These are phyloP conservation scores for Thymallus thymallus DNA, from an alignment of 2,113 vertebrate genomes.

Conservation along the genomic window DNA sequence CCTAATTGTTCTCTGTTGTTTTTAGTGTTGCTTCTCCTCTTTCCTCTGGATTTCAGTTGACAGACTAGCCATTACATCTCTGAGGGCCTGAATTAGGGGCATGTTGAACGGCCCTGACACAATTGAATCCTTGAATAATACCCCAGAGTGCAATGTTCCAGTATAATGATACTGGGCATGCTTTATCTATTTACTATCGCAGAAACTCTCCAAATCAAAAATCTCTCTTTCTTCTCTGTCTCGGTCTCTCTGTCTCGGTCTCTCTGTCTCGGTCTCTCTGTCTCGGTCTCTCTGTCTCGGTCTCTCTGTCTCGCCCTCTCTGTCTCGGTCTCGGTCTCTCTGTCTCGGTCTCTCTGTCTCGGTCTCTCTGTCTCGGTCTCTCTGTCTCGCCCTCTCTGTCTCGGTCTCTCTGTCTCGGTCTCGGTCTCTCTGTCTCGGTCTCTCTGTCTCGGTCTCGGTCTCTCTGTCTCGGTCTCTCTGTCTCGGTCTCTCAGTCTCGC, in stretches of 20 bases:
- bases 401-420: no score
- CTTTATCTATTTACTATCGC: constrained; percentile 11
- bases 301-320: neutral
- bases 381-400: neutral
- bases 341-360: neutral
- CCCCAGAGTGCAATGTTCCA: constrained; percentile 55
- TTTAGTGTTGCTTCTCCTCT: constrained; percentile 39
- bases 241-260: neutral
- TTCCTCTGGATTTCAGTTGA: constrained; percentile 37
- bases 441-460: neutral
- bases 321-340: neutral
- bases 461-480: neutral
- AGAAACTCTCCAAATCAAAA: neutral
- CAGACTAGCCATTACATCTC: constrained; percentile 54
- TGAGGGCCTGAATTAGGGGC: constrained; percentile 44
- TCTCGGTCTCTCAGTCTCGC: neutral
- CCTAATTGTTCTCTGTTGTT: constrained; percentile 51
- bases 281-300: neutral
- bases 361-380: neutral
- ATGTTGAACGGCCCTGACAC: constrained; percentile 37
- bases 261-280: neutral
- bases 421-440: neutral
- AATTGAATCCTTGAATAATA: constrained; percentile 48
- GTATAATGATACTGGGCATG: constrained; percentile 47
- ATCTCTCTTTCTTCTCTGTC: neutral